Evolutionary conservation across 1,140 invertebrate genomes (phyloP), one percentile per base, ranked within the genome.

Genomic region (Aleiodes sp.): DNA sequence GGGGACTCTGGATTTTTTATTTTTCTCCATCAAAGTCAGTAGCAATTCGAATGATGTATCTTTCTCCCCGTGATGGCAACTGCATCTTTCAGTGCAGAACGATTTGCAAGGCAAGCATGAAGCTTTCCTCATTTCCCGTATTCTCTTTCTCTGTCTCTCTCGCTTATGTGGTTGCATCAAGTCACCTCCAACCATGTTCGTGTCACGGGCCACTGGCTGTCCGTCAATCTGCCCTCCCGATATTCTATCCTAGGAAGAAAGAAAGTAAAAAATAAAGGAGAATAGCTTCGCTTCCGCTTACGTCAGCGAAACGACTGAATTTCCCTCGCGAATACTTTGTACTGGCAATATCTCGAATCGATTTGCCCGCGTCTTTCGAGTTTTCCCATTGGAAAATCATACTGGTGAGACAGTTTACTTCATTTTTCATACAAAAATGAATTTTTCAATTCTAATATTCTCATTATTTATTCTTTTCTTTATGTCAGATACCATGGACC

Each of bases 141-240:
- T n/a, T n/a, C n/a, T n/a, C n/a, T n/a, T n/a, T n/a, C n/a, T n/a
- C n/a, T n/a, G n/a, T n/a, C n/a, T n/a, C n/a, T n/a, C n/a, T n/a
- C n/a, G n/a, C n/a, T n/a, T n/a, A n/a, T n/a, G n/a, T n/a, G n/a
- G n/a, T n/a, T n/a, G n/a, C n/a, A n/a, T n/a, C n/a, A n/a, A n/a
- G n/a, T n/a, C n/a, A 61, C 26, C 37, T 39, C 35, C 39, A 39
- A 52, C 28, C 39, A 39, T 57, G 19, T 41, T 29, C 75, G 68
- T 75, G 79, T 82, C 81, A 82, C 73, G 79, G 80, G 79, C 80
- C 78, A 79, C 78, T 76, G 76, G 61, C 75, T 81, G 82, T 83
- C 82, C 79, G 81, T 85, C 82, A 84, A 76, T 82, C 77, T 70
- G 67, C 19, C 75, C 73, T 73, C 78, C 71, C 73, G 70, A 68